Conservation (phyloP, 1,140 invertebrate genomes). For the Zaprionus ornatus region DNA sequence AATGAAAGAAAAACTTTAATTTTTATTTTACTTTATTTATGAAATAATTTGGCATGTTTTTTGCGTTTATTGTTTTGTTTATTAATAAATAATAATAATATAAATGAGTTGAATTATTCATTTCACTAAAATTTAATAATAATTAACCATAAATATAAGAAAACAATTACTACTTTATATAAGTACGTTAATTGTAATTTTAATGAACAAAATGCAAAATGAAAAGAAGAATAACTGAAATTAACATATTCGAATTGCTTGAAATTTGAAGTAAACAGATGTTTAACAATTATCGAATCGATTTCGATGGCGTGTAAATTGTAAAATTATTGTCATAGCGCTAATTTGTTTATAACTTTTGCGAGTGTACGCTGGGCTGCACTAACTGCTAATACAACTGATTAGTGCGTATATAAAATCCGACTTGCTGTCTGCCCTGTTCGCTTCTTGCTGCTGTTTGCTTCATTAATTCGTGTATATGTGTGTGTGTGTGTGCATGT, state of each 20-base stretch:
- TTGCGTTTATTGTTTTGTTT: too few relatives aligned
- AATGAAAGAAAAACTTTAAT: too few relatives aligned
- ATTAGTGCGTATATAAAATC: slow-evolving; percentile 46
- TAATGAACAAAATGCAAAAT: not conserved
- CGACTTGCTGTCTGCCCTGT: slow-evolving; percentile 29
- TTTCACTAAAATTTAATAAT: not conserved
- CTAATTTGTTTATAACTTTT: slow-evolving; percentile 58
- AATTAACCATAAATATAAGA: not conserved
- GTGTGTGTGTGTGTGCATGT: slow-evolving; percentile 19
- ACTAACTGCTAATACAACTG: slow-evolving; percentile 29
- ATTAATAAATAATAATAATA: too few relatives aligned
- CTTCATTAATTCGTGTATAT: slow-evolving; percentile 43
- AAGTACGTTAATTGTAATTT: not conserved
- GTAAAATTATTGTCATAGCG: slow-evolving; percentile 41
- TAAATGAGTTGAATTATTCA: too few relatives aligned
- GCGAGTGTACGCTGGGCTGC: not conserved
- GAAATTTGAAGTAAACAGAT: slow-evolving; percentile 15
- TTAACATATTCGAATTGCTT: slow-evolving; percentile 35
- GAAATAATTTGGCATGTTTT: too few relatives aligned
- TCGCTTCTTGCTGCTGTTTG: slow-evolving; percentile 33
- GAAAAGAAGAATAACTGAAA: not conserved
- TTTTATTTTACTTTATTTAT: too few relatives aligned
- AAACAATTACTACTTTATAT: not conserved
- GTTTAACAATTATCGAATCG: not conserved
- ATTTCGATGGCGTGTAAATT: slow-evolving; percentile 12